Evolutionary conservation across 2,113 vertebrate species (phyloP), one percentile per base, ranked within the genome.

Genomic region (Cyprinus carpio): DNA sequence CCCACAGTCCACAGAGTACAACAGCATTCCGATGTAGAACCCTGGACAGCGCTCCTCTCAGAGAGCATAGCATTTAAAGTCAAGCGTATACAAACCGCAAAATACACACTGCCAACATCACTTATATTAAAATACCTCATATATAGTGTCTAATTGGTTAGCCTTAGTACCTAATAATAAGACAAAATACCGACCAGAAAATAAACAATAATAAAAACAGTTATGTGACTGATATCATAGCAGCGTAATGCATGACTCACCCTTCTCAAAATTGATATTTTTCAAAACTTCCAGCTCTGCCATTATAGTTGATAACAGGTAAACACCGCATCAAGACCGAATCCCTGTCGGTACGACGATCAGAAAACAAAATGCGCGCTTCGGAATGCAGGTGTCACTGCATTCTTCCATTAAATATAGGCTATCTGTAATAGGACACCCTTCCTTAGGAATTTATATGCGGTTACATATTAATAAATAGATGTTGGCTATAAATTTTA

Each of bases 231-330:
- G 56, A 71, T n/a, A 81, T 9, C 25, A 13, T 31, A 83, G 34
- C 6, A 60, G n/a, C 65, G 29, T 20, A 27, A 64, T 15, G 46
- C 15, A 46, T 51, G 74, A 89, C 96, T 96, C 95, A 96, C 96
- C 96, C 96, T 95, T 96, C 89, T 96, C 95, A 83, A 95, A 94
- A 91, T 92, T 96, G 92, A 96, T 89, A 92, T 96, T 95, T 93
- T 94, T 97, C 90, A 95, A 96, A 77, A 97, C 95, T 95, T 96
- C 95, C 84, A 95, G 94, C 93, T 97, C 96, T 95, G 96, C 96
- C 96, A 97, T 97, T 87, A 93, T 94, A 94, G 92, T 87, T 83
- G 87, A 88, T 90, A 89, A 69, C 92, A 74, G 23, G 76, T 86
- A 37, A 83, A 87, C 95, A 95, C 96, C 90, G 89, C 84, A 69